Evolutionary conservation across 2,113 vertebrate species (phyloP), one percentile per base, ranked within the genome.

Genomic region (Pelobates fuscus): DNA sequence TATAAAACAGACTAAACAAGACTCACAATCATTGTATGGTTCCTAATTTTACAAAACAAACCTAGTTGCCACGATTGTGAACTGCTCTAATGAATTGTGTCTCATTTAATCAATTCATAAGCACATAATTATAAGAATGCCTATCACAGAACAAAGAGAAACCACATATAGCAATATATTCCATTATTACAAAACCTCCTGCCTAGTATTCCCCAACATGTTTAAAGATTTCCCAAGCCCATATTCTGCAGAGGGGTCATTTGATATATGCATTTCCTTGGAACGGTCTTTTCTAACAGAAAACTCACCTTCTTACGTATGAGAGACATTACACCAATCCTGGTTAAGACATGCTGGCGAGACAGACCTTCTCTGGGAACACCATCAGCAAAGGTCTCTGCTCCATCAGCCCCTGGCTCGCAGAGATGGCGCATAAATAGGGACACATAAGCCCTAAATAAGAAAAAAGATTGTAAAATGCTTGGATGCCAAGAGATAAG

Each of bases 391-490:
- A 99, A 99, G 0, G 96, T 98, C 83, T 99, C 97, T 0, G 97
- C 96, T 26, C 97, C 97, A 32, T 99, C 97, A 6, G 97, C 97
- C 20, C 96, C 96, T 0, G 97, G 97, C 76, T 99, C 97, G 84
- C 97, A 99, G 20, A 99, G 91, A 80, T 99, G 97, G 55, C 97
- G 92, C 97, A 98, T 98, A 84, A 99, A 99, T 5, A 98, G 90
- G 0, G 97, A 99, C 24, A 99, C 96, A 0, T 98, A 98, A 26
- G 97, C 96, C 87, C 96, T 99, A 80, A 70, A 65, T 2, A 8
- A 18, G 17, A 8, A 20, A 69, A 8, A 57, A 14, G 17, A n/a
- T 3, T 4, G 14, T 41, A 41, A n/a, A n/a, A n/a, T n/a, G n/a
- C n/a, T n/a, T n/a, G n/a, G n/a, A n/a, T n/a, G n/a, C n/a, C n/a